A percentile compares a stretch with the other conserved stretches of the same genome.
These are phyloP conservation scores for Drosophila acutilabella DNA, from an alignment of 2,888 invertebrate genomes.

Conservation along the genomic window DNA sequence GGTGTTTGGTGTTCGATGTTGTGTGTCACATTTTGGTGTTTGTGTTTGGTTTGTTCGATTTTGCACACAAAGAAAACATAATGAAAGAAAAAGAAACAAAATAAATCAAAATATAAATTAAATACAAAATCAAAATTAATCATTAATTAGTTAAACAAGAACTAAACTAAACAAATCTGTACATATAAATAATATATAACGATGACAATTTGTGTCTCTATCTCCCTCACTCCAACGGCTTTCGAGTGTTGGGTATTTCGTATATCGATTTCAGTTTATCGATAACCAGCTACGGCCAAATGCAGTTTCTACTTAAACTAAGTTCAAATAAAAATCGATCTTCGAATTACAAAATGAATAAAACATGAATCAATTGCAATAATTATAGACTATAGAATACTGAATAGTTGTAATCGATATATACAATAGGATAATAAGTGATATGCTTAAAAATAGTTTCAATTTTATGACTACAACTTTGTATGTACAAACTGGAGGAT, in stretches of 20 bases:
- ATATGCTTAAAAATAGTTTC: conserved; percentile 36
- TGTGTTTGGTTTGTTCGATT: conserved; percentile 43
- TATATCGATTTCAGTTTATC: conserved; percentile 9
- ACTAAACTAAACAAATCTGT: conserved; percentile 26
- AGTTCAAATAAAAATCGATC: conserved; percentile 24
- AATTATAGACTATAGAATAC: conserved; percentile 22
- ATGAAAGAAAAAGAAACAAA: conserved; percentile 69
- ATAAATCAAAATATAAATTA: conserved; percentile 67
- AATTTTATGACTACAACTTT: conserved; percentile 33
- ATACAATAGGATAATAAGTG: conserved; percentile 22
- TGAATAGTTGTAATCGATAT: conserved; percentile 21
- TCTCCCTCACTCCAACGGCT: neutral
- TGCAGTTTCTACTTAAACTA: conserved; percentile 53
- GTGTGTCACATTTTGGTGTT: conserved; percentile 29
- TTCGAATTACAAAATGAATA: conserved; percentile 15
- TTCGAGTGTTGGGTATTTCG: neutral
- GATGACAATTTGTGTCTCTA: conserved; percentile 17
- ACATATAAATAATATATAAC: conserved; percentile 11
- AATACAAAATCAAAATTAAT: conserved; percentile 64
- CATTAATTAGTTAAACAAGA: conserved; percentile 44
- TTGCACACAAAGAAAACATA: conserved; percentile 66
- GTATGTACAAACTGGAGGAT: conserved; percentile 46
- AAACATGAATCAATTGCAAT: conserved; percentile 20
- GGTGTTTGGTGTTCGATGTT: conserved; percentile 13
- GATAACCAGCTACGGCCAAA: conserved; percentile 41